phyloP scores from a whole-genome alignment of 2,113 vertebrate genomes.

The Kobus ellipsiprymnus region DNA sequence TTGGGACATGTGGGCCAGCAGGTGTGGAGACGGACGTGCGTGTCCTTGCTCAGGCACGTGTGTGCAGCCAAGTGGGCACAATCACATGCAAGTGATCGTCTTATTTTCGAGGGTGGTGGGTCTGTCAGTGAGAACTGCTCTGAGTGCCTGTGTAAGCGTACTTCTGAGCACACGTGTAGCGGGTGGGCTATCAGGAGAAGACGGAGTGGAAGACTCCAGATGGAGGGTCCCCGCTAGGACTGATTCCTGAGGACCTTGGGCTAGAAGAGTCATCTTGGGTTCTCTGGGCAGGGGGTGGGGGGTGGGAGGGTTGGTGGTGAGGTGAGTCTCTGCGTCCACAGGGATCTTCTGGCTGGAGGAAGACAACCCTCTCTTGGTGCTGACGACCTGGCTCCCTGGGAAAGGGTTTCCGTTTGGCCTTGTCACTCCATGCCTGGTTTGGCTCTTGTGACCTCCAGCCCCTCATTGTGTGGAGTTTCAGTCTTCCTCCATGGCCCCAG shows the following conservation, averaged over 20 bases:
- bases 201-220: not conserved
- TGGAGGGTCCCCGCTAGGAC: not conserved
- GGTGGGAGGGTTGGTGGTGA: not conserved
- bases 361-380: conserved; percentile 36
- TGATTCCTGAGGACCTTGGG: conserved; percentile 10
- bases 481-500: not conserved
- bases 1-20: not conserved
- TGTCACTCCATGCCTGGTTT: not conserved
- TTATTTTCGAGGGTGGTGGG: not conserved
- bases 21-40: not conserved
- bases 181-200: not conserved
- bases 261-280: conserved; percentile 53
- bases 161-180: not conserved
- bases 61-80: not conserved
- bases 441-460: not conserved
- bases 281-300: not conserved
- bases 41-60: not conserved
- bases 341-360: conserved; percentile 53
- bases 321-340: conserved; percentile 44
- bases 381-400: not conserved
- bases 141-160: not conserved
- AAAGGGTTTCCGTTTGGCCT: not conserved
- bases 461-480: not conserved
- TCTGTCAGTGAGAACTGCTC: not conserved
- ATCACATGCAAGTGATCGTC: no score